phyloP scores from a whole-genome alignment of 2,113 vertebrate species.

The Aix galericulata region DNA sequence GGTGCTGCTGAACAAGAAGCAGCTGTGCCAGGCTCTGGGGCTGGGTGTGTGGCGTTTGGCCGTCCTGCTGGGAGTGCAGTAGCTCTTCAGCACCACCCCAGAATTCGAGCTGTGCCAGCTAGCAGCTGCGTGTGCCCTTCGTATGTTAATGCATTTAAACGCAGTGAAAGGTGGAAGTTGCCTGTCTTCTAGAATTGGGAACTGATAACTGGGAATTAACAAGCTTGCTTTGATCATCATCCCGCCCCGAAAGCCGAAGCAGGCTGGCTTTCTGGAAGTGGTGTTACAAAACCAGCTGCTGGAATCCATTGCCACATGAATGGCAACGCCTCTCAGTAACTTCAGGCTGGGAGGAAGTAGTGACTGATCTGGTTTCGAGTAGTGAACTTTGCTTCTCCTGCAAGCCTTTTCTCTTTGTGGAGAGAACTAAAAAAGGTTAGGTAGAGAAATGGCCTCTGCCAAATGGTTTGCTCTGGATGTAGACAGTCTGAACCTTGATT shows the following conservation, averaged over 20 bases:
- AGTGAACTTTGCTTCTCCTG: neutral
- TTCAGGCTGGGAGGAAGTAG: neutral
- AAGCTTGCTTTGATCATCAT: neutral
- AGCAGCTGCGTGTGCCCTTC: neutral
- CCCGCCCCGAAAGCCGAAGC: neutral
- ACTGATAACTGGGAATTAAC: neutral
- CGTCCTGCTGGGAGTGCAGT: neutral
- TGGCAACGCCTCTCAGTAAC: neutral
- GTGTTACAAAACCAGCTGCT: neutral
- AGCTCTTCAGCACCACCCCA: neutral
- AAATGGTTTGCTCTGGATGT: neutral
- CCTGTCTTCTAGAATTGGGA: neutral
- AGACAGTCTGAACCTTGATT: neutral
- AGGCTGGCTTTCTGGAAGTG: neutral
- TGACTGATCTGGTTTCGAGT: neutral
- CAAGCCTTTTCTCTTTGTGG: neutral
- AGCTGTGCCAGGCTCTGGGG: neutral
- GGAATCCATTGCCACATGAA: neutral
- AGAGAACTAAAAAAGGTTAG: neutral
- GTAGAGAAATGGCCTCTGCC: neutral
- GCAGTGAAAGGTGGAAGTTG: neutral
- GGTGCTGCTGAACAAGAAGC: neutral
- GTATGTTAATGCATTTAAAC: neutral
- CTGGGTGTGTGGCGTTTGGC: neutral
- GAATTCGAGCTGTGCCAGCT: neutral